Evolutionary conservation across 2,888 invertebrate species (phyloP), one percentile per base, ranked within the genome.

Genomic region (Mylabris sibirica): DNA sequence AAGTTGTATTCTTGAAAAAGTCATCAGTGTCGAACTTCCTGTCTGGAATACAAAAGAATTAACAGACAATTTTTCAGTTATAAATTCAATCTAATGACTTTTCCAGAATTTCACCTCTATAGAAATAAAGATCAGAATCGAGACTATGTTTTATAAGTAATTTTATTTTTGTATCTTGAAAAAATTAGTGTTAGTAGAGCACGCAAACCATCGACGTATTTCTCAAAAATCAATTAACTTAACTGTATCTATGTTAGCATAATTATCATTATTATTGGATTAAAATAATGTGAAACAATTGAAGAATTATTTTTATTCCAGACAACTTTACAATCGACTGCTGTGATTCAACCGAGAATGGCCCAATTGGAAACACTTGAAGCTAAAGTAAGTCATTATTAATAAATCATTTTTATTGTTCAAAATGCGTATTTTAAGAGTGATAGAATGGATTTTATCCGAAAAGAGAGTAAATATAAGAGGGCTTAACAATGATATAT

Each of bases 341-440:
- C 85, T 77, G 74, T 87, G 80, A 82, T 80, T 67, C 84, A 84
- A 77, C 86, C 86, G 24, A 85, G 86, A 77, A 87, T 92, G 90
- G 90, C 90, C 73, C 92, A 92, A 85, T 87, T 93, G 79, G 92
- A 93, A 84, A 92, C 89, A 75, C 86, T 93, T 81, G 93, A 93
- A 85, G 93, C 92, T 74, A 93, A 92, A 90, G 93, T 93, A 85
- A 86, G 87, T 84, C 69, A 24, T 9, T 59, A n/a, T 44, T 62
- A 30, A 60, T 62, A 9, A 20, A 65, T 63, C 53, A 6, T 14
- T 3, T 38, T 38, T 38, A 38, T 11, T 44, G 17, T 44, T 17
- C 44, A 44, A 17, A 44, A 6, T 8, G 4, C 30, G 4, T 30
- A 30, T 30, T 30, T 30, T 30, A 30, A 30, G 30, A 30, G n/a